phyloP scores from a whole-genome alignment of 30 jellyfish, hydroid and myxozoan species.

The Aurelia sp. region DNA sequence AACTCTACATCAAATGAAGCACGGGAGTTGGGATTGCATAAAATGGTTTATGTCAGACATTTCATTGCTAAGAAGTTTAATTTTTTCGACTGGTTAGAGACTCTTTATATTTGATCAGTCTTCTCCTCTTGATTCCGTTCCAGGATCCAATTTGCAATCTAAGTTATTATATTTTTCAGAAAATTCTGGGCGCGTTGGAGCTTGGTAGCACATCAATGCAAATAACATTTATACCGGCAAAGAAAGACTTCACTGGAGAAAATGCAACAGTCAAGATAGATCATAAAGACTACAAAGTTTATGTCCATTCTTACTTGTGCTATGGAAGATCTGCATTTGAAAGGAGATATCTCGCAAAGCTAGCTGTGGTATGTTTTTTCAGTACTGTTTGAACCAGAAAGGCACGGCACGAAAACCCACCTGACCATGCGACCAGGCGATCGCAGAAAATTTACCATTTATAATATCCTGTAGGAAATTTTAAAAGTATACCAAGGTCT shows the following conservation, averaged over 20 bases:
- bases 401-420: no score
- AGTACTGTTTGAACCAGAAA: no score
- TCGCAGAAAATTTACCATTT: no score
- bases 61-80: no score
- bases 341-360: slow-evolving; percentile 56
- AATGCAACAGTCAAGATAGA: slow-evolving; percentile 4
- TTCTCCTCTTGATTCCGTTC: background rate
- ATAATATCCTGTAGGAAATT: no score
- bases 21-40: no score
- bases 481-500: no score
- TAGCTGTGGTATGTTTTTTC: slow-evolving; percentile 49
- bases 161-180: background rate
- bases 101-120: background rate
- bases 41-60: no score
- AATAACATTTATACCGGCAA: slow-evolving; percentile 48
- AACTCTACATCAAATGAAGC: no score
- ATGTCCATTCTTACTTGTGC: slow-evolving; percentile 63
- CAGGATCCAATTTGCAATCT: no score
- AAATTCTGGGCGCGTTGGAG: slow-evolving; percentile 37
- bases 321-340: slow-evolving; percentile 63
- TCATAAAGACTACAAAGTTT: slow-evolving; percentile 27
- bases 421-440: no score
- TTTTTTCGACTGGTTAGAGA: background rate
- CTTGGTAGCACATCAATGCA: slow-evolving; percentile 71
- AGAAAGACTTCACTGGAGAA: background rate